These are phyloP conservation scores for Vanessa tameamea DNA, from an alignment of 1,140 invertebrate species.

Conservation along the genomic window DNA sequence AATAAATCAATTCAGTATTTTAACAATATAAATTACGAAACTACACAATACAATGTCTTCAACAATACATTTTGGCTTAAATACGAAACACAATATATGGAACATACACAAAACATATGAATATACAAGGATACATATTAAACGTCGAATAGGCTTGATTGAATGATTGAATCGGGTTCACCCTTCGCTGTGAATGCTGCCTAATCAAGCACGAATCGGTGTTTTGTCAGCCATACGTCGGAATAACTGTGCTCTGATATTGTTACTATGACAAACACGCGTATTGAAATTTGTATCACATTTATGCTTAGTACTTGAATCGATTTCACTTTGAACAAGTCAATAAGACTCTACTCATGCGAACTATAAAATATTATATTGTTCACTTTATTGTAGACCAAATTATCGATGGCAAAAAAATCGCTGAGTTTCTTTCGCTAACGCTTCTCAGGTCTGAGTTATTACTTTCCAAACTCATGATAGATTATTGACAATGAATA, in stretches of 20 bases:
- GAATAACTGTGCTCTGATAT: slow-evolving; percentile 32
- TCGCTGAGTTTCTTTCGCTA: too few species aligned
- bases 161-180: slow-evolving; percentile 49
- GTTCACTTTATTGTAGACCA: too few species aligned
- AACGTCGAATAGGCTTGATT: slow-evolving; percentile 42
- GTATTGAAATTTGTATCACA: slow-evolving; percentile 1
- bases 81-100: slow-evolving; percentile 19
- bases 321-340: not conserved
- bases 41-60: not conserved
- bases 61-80: slow-evolving; percentile 11
- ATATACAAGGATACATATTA: slow-evolving; percentile 34
- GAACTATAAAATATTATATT: too few species aligned
- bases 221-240: slow-evolving; percentile 56
- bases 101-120: slow-evolving; percentile 22
- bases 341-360: too few species aligned
- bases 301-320: not conserved
- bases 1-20: not conserved
- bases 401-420: too few species aligned
- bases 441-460: too few species aligned
- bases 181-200: slow-evolving; percentile 46
- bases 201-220: slow-evolving; percentile 51
- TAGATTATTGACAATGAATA: too few species aligned
- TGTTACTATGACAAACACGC: slow-evolving; percentile 12
- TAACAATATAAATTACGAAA: not conserved
- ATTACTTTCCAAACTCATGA: too few species aligned